These are phyloP conservation scores for Nyctibius bracteatus DNA, from an alignment of 2,113 vertebrate species.

Conservation along the genomic window DNA sequence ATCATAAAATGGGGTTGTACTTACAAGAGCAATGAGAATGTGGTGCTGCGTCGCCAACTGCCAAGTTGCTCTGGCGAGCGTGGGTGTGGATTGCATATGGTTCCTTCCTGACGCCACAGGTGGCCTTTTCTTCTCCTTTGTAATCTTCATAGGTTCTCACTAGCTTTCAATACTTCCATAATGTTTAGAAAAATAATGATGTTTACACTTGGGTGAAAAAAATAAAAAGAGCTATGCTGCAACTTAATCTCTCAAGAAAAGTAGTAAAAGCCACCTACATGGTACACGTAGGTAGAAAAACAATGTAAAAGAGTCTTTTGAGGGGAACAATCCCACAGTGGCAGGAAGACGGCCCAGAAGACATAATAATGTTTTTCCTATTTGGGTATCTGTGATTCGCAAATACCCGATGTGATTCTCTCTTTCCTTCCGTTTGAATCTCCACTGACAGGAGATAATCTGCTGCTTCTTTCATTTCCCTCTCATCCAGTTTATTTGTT, in stretches of 20 bases:
- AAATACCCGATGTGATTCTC: background rate
- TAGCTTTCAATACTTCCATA: background rate
- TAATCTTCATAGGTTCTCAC: background rate
- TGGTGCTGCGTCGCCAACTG: background rate
- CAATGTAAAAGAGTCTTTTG: background rate
- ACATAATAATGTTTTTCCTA: background rate
- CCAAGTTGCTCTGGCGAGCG: rapidly evolving
- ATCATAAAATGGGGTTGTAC: background rate
- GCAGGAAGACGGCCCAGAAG: background rate
- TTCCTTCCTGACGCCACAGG: background rate
- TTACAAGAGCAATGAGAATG: background rate
- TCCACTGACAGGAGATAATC: background rate
- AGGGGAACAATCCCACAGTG: background rate
- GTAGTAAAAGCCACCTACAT: background rate
- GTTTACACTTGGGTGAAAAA: background rate
- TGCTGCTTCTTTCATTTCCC: background rate
- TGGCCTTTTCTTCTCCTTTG: background rate
- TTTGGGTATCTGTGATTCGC: background rate
- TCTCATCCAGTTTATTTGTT: background rate
- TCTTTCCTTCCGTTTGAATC: background rate
- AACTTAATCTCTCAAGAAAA: background rate
- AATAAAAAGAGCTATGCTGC: background rate
- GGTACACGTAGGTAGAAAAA: background rate
- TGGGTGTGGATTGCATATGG: background rate
- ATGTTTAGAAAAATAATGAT: background rate